Percentiles rank a stretch among this genome's conserved stretches.
Evolutionary conservation across 1,140 invertebrate species (phyloP).

Genomic region (Drosophila truncata): DNA sequence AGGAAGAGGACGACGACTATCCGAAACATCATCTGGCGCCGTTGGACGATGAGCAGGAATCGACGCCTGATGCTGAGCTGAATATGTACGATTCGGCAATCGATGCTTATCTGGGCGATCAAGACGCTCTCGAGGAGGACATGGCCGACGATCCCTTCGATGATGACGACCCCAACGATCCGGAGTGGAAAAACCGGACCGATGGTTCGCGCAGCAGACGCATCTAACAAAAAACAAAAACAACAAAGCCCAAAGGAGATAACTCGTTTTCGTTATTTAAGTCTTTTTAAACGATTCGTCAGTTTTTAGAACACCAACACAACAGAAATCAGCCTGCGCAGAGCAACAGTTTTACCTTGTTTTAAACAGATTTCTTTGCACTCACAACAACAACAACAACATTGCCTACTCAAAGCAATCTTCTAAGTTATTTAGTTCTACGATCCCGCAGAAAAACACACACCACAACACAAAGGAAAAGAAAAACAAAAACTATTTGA

Average conservation of each 20-base stretch:
- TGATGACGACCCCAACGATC: conserved; percentile 92
- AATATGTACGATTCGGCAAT: conserved; percentile 55
- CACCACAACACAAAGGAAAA: conserved; percentile 9
- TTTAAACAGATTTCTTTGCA: conserved; percentile 61
- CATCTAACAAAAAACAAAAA: conserved; percentile 36
- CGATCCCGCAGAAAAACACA: conserved; percentile 32
- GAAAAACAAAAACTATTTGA: conserved; percentile 21
- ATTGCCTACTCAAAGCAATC: conserved; percentile 51
- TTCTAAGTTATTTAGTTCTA: conserved; percentile 81
- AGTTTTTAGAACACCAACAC: conserved; percentile 47
- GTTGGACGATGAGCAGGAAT: conserved; percentile 60
- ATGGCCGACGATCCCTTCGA: conserved; percentile 87
- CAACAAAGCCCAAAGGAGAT: conserved; percentile 63
- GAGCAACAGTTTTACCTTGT: conserved; percentile 65
- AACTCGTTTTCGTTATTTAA: conserved; percentile 55
- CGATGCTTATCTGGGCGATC: conserved; percentile 66
- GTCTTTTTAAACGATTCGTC: conserved; percentile 42
- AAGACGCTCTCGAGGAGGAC: conserved; percentile 79
- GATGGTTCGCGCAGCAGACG: conserved; percentile 52
- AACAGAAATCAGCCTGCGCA: conserved; percentile 22
- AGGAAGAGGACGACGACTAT: conserved; percentile 71
- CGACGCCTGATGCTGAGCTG: conserved; percentile 4
- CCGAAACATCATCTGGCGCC: conserved; percentile 75
- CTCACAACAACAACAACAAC: conserved; percentile 31
- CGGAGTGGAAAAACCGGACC: conserved; percentile 88